Percentiles rank a stretch among this genome's conserved stretches.
Conservation (phyloP, 2,797 vertebrate genomes). For the Glyptemys insculpta region DNA sequence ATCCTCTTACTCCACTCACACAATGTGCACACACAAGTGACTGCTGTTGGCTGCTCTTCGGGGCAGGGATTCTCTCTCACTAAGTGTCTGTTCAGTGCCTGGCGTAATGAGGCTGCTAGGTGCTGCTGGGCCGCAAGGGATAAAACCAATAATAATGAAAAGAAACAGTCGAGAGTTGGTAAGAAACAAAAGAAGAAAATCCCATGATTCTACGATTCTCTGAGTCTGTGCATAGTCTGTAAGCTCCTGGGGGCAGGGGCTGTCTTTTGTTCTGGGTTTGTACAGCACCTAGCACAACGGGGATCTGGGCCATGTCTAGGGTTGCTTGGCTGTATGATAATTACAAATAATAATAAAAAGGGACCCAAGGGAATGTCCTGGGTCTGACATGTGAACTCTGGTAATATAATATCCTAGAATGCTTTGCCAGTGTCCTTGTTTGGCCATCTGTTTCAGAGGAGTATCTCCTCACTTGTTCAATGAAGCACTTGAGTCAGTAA, state of each 20-base stretch:
- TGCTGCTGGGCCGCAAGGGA: too few relatives aligned
- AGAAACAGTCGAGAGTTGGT: too few relatives aligned
- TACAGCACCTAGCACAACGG: not conserved
- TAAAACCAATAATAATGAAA: too few relatives aligned
- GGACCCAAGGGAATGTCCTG: not conserved
- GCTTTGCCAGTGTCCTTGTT: slow-evolving; percentile 6
- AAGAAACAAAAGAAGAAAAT: too few relatives aligned
- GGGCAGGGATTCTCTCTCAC: too few relatives aligned
- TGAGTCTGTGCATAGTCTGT: not conserved
- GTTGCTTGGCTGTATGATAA: not conserved
- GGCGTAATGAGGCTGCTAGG: too few relatives aligned
- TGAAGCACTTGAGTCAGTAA: slow-evolving; percentile 8
- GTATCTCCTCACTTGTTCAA: slow-evolving; percentile 3
- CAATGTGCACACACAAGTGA: too few relatives aligned
- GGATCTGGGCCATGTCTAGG: not conserved
- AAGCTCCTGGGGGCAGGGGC: not conserved
- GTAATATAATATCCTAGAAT: not conserved
- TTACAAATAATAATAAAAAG: not conserved
- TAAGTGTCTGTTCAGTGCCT: too few relatives aligned
- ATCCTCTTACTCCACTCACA: too few relatives aligned
- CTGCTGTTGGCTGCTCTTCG: too few relatives aligned
- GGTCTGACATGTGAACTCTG: slow-evolving; percentile 13
- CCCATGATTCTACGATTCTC: too few relatives aligned
- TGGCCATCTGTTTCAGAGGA: slow-evolving; percentile 13
- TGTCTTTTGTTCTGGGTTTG: not conserved